Base-by-base conservation (phyloP, 1,140 invertebrate genomes). In the Sinella curviseta region DNA sequence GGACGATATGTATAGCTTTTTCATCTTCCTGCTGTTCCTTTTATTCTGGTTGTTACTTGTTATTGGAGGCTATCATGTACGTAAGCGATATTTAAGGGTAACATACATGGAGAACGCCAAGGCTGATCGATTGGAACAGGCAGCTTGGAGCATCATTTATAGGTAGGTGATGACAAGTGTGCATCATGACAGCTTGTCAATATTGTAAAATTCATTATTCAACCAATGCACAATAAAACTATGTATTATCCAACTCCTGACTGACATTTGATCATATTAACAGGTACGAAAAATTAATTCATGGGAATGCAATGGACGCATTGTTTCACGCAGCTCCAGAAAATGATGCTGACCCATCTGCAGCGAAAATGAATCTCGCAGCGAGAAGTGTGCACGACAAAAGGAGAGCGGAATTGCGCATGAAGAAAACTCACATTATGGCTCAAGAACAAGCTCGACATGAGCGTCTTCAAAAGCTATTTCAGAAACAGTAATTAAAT, bases 381-480 rank as follows among this genome's bases (percentile, higher is more conserved):
- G 57, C 57, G 4, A 30, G n/a, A 31, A 70, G 26, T 8, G 28
- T 24, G 12, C 65, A 70, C 31, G 65, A 70, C 14, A 70, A 70
- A n/a, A 30, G 31, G 31, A 3, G 30, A n/a, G 65, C 26, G 12
- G 65, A 70, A n/a, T n/a, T 70, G 12, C 28, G 28, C 31, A 70
- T 70, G 26, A 70, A 70, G 31, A 70, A n/a, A 33, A 33, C 26
- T 70, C 65, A 70, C 24, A 16, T 70, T 8, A 70, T 70, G 65
- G 65, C 65, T 70, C 26, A 70, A 33, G 28, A 70, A n/a, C 65
- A 70, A 24, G 65, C 65, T 30, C 8, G 31, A 30, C 65, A 70
- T 33, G 65, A 70, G n/a, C 8, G 65, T 31, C 65, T 70, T 33
- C 65, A 70, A 33, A 70, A 70, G 24, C 24, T 70, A 33, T 70